Evolutionary conservation across 2,888 invertebrate genomes (phyloP).

Genomic region (Elysia crispata): DNA sequence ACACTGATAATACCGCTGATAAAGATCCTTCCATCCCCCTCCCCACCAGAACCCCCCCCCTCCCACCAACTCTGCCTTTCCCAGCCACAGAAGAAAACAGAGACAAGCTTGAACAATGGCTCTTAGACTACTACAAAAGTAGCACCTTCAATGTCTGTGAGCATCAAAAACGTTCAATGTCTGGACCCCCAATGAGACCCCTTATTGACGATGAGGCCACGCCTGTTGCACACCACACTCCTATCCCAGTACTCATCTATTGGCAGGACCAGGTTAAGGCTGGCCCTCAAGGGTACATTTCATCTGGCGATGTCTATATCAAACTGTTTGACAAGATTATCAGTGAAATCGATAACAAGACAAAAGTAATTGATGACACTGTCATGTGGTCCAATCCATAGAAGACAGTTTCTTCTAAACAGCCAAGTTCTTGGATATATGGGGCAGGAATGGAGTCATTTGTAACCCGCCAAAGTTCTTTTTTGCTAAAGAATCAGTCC

Average conservation of each 20-base stretch:
- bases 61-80: conserved; percentile 54
- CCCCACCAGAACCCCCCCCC: conserved; percentile 27
- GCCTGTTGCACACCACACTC: no score
- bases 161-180: conserved; percentile 59
- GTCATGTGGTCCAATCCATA: conserved; percentile 53
- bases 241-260: conserved; percentile 62
- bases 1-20: neutral
- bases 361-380: conserved; percentile 29
- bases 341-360: conserved; percentile 58
- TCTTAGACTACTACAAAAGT: conserved; percentile 56
- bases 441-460: conserved; percentile 55
- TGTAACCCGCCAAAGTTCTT: conserved; percentile 53
- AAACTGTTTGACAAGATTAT: conserved; percentile 58
- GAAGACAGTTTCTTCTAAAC: conserved; percentile 57
- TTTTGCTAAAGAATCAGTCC: conserved; percentile 53
- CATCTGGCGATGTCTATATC: conserved; percentile 57
- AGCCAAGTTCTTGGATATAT: conserved; percentile 54
- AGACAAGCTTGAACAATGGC: conserved; percentile 51
- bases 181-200: conserved; percentile 56
- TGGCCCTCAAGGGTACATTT: conserved; percentile 47
- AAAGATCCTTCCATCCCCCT: conserved; percentile 37
- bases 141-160: conserved; percentile 63
- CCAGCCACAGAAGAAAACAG: conserved; percentile 53
- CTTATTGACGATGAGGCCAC: conserved; percentile 58
- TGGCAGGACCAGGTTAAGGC: conserved; percentile 62